These are phyloP conservation scores for Styela plicata DNA, from an alignment of 23 tunicate species.

Conservation along the genomic window DNA sequence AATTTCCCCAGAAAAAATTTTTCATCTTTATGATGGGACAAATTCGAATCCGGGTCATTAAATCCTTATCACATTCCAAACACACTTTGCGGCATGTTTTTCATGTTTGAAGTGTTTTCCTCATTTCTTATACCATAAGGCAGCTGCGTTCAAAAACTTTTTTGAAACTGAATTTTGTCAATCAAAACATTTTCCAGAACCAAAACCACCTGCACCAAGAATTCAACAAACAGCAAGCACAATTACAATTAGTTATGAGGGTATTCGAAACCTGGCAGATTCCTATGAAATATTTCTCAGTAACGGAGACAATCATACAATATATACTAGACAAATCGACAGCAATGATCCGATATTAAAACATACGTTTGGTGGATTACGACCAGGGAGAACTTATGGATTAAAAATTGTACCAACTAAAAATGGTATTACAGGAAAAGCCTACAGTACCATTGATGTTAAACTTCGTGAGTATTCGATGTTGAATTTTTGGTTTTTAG, in stretches of 20 bases:
- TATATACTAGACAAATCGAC: neutral
- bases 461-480: too few species aligned
- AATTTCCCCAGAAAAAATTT: too few species aligned
- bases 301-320: constrained; percentile 8
- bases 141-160: too few species aligned
- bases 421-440: constrained; percentile 14
- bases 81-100: too few species aligned
- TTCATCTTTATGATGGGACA: too few species aligned
- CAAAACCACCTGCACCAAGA: constrained; percentile 30
- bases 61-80: too few species aligned
- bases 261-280: constrained; percentile 46
- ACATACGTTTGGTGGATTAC: constrained; percentile 25
- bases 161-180: too few species aligned
- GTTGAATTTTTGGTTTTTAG: too few species aligned
- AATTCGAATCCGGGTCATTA: too few species aligned
- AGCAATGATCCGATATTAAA: neutral
- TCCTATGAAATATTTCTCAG: neutral
- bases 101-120: too few species aligned
- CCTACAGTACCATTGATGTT: constrained; percentile 6
- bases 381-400: constrained; percentile 44
- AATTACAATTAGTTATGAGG: constrained; percentile 24
- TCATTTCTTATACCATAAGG: too few species aligned
- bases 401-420: constrained; percentile 28
- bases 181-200: constrained; percentile 44
- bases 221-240: constrained; percentile 32